A percentile compares a stretch with the other conserved stretches of the same genome.
Conservation (phyloP, 2,113 vertebrate species). For the Garra rufa region DNA sequence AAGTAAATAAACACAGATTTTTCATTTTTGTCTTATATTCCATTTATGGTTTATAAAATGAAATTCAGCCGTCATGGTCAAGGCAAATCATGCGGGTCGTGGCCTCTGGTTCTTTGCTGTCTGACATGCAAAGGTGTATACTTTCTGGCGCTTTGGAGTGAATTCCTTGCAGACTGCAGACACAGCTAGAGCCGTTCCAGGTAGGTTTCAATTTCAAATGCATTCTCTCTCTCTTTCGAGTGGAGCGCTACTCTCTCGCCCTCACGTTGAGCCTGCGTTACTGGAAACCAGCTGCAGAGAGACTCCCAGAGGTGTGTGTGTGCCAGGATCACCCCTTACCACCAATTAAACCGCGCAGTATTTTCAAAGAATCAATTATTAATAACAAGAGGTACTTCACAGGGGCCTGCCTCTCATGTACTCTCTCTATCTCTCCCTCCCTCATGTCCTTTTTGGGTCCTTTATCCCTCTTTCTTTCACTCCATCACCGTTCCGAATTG, state of each 20-base stretch:
- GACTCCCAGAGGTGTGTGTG: constrained; percentile 67
- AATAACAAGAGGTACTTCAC: constrained; percentile 76
- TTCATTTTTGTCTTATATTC: neutral
- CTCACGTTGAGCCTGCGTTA: constrained; percentile 69
- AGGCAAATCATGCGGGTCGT: neutral
- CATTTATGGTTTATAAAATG: neutral
- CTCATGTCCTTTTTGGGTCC: neutral
- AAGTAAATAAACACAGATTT: neutral
- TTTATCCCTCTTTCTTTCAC: neutral
- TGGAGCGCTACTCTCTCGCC: constrained; percentile 58
- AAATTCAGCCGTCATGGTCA: neutral
- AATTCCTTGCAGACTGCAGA: constrained; percentile 37
- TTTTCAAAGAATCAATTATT: constrained; percentile 78
- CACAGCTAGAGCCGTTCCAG: constrained; percentile 39
- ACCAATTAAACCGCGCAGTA: constrained; percentile 75
- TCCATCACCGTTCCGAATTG: constrained; percentile 41
- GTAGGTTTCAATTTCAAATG: constrained; percentile 54
- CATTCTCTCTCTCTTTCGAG: constrained; percentile 48
- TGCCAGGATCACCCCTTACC: constrained; percentile 70
- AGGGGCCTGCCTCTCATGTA: constrained; percentile 55
- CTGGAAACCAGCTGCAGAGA: constrained; percentile 74
- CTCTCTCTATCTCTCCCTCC: neutral
- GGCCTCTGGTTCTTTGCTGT: constrained; percentile 13
- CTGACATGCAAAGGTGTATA: neutral
- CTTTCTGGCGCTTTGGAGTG: constrained; percentile 21